Evolutionary conservation across 2,797 vertebrate species (phyloP), one percentile per base, ranked within the genome.

Genomic region (Sebastes minor): DNA sequence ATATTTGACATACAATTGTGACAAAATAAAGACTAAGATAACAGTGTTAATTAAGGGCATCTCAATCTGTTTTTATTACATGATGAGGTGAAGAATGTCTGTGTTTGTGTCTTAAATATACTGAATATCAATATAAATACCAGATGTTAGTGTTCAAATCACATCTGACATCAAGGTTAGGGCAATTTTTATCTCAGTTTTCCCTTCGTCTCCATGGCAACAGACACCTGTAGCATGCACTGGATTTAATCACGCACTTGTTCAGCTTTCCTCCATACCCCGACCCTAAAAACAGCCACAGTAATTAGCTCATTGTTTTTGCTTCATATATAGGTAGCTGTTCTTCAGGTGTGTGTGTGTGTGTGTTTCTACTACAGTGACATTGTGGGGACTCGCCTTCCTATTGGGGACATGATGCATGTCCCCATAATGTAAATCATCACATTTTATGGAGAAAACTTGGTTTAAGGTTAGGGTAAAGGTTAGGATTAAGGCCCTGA

Each of bases 1-100:
- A 95, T 96, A 96, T 94, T 94, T 96, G 95, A 95, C 95, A 95
- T 95, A 91, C 92, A 93, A 91, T 94, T 93, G 95, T 95, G 95
- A 96, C 88, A 95, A 95, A 96, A 96, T 96, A 96, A 96, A 96
- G 95, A 95, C 89, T 93, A 95, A 92, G 94, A 95, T 93, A 94
- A 96, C 93, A 92, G 92, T 94, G 93, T 93, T 93, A 87, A 90
- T 27, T 52, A 84, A 88, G 86, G 84, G 66, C 35, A 84, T 93
- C 89, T 84, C 62, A 79, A 64, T 86, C 70, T 53, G 75, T 85
- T 85, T 72, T 83, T 55, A 61, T 25, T 4, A 53, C 18, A 67
- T 62, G 42, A 56, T 46, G 12, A 56, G 32, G 12, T 71, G 20
- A 32, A 60, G 27, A 70, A 64, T 27, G n/a, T n/a, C 13, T 61